Evolutionary conservation across 1,140 invertebrate genomes (phyloP).

Genomic region (Paralvinella palmiformis): DNA sequence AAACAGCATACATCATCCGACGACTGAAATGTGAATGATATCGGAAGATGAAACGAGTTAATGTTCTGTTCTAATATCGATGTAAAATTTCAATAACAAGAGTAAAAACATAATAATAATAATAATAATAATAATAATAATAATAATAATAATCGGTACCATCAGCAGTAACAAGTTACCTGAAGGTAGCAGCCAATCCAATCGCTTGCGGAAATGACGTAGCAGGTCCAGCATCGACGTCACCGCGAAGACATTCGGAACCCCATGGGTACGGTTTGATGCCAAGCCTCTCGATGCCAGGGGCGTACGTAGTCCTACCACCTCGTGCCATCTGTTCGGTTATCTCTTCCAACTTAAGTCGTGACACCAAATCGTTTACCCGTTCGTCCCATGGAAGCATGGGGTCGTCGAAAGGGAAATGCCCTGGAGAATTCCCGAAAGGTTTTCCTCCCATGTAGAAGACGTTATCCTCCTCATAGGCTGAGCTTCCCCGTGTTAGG

Average conservation of each 20-base stretch:
- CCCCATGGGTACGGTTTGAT: constrained; percentile 42
- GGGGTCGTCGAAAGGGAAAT: constrained; percentile 37
- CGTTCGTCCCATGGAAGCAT: constrained; percentile 38
- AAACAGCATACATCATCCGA: constrained; percentile 29
- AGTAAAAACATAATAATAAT: too few species aligned
- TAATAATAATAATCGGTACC: too few species aligned
- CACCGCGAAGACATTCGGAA: constrained; percentile 38
- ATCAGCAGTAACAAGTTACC: constrained; percentile 29
- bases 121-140: too few species aligned
- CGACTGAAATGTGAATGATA: too few species aligned
- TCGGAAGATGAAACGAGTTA: too few species aligned
- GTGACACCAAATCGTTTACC: constrained; percentile 41
- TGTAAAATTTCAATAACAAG: too few species aligned
- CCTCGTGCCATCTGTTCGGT: constrained; percentile 37
- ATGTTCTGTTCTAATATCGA: too few species aligned
- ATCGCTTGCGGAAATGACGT: constrained; percentile 43
- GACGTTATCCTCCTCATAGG: too few species aligned
- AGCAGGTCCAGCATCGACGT: constrained; percentile 30
- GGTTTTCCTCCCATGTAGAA: too few species aligned
- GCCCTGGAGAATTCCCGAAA: too few species aligned
- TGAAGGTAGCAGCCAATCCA: constrained; percentile 41
- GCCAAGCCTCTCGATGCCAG: constrained; percentile 34
- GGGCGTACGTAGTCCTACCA: constrained; percentile 32
- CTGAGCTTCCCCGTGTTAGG: too few species aligned
- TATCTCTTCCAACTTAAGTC: constrained; percentile 38